Evolutionary conservation across 2,113 vertebrate genomes (phyloP), one percentile per base, ranked within the genome.

Genomic region (Tychaedon coryphoeus): DNA sequence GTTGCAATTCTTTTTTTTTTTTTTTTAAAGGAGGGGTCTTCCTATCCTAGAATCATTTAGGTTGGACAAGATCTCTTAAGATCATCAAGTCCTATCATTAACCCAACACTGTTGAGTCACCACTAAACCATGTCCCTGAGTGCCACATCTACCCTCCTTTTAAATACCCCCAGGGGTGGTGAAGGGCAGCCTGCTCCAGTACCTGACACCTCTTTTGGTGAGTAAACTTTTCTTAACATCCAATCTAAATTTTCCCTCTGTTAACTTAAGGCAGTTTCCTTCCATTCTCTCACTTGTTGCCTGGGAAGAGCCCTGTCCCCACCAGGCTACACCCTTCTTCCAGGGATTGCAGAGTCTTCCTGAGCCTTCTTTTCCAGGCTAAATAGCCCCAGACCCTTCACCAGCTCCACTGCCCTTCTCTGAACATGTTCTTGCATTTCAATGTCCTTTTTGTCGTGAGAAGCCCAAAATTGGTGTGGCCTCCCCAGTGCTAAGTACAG

Each of bases 91-190:
- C 12, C 25, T 50, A 8, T 34, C 22, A 36, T 33, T 25, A 43
- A 43, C 26, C 26, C 36, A 43, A 12, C 12, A 16, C 5, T 48
- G 18, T 17, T 0, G 0, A 56, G 22, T 62, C 48, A 62, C 22
- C 48, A 33, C 18, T 54, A 42, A 62, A 33, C 26, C 18, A 28
- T 9, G 6, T 23, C 45, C 29, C n/a, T 17, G 31, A 40, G 12
- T 23, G 18, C 12, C 28, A 26, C 29, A 40, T 34, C 38, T 72
- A 9, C 33, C 31, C 2, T 5, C 14, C 9, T 53, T 51, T 58
- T 40, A 72, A n/a, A 31, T 19, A 31, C 9, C 6, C 58, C 14
- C 23, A 51, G 43, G 13, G 33, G 3, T 38, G 16, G 19, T 25
- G 36, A n/a, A 38, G 19, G 19, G 13, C 33, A 51, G 19, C 43